Conservation (phyloP, 1,140 invertebrate species). For the Carcinoscorpius rotundicauda region DNA sequence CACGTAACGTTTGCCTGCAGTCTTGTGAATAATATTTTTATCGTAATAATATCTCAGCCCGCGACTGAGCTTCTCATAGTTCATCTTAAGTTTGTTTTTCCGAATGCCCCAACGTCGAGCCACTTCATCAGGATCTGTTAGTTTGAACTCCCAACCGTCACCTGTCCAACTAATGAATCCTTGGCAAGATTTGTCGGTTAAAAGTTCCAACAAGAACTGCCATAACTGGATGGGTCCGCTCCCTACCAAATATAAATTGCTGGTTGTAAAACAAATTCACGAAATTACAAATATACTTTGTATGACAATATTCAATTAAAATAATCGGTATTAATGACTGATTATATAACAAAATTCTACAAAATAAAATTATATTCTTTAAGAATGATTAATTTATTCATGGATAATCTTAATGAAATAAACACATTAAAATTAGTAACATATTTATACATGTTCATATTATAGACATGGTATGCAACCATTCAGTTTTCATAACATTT, state of each 20-base stretch:
- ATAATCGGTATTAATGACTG: too few species aligned
- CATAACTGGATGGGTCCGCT: slow-evolving; percentile 90
- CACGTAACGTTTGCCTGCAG: slow-evolving; percentile 92
- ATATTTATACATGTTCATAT: too few species aligned
- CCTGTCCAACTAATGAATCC: slow-evolving; percentile 96
- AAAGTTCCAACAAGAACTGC: slow-evolving; percentile 91
- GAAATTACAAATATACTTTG: too few species aligned
- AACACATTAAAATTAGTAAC: too few species aligned
- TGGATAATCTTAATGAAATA: too few species aligned
- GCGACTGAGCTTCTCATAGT: slow-evolving; percentile 92
- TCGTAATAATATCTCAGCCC: slow-evolving; percentile 96
- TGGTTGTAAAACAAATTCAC: too few species aligned
- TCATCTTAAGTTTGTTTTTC: slow-evolving; percentile 99
- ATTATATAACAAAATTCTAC: too few species aligned
- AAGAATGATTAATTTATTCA: too few species aligned
- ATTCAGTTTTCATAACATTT: too few species aligned
- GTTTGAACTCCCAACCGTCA: slow-evolving; percentile 96
- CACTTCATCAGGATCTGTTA: slow-evolving; percentile 95
- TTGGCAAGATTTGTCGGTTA: slow-evolving; percentile 93
- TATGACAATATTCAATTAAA: too few species aligned
- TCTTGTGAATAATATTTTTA: slow-evolving; percentile 98
- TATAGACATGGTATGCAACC: too few species aligned
- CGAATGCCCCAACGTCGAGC: slow-evolving; percentile 90
- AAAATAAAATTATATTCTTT: too few species aligned
- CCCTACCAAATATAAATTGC: slow-evolving; percentile 34